A percentile compares a stretch with the other conserved stretches of the same genome.
Conservation (phyloP, 2,113 vertebrate species). For the Apodemus speciosus region DNA sequence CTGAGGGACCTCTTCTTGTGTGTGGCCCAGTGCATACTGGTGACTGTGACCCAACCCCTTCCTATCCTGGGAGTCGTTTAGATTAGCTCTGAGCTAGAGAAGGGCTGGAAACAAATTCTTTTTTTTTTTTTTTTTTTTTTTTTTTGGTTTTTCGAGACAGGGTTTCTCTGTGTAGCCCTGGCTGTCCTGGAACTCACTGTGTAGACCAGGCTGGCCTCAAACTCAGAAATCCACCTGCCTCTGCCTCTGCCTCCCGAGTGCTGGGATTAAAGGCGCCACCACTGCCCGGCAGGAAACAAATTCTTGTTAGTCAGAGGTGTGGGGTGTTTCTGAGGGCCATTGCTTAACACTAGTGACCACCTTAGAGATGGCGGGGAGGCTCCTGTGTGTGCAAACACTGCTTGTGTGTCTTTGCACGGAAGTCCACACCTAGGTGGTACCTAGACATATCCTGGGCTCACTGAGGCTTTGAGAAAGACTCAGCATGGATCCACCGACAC, state of each 20-base stretch:
- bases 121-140: too few relatives aligned
- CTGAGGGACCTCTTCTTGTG: background rate
- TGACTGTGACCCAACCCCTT: background rate
- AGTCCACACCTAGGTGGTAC: background rate
- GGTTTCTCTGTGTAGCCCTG: too few relatives aligned
- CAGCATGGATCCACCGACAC: too few relatives aligned
- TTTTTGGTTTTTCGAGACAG: too few relatives aligned
- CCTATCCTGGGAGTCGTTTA: background rate
- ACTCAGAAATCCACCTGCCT: too few relatives aligned
- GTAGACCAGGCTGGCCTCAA: too few relatives aligned
- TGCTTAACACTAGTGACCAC: background rate
- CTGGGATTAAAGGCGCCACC: too few relatives aligned
- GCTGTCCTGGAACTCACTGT: too few relatives aligned
- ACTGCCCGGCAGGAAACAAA: background rate
- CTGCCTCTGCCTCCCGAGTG: too few relatives aligned
- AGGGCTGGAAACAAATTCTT: background rate
- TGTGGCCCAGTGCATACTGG: background rate
- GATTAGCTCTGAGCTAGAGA: background rate
- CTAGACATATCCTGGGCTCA: background rate
- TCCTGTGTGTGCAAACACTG: background rate
- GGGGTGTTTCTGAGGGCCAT: background rate
- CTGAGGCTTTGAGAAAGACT: background rate
- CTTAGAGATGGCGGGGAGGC: background rate
- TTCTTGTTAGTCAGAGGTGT: too few relatives aligned
- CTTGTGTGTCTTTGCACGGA: background rate